These are phyloP conservation scores for Arge pagana DNA, from an alignment of 2,888 invertebrate genomes.

Conservation along the genomic window DNA sequence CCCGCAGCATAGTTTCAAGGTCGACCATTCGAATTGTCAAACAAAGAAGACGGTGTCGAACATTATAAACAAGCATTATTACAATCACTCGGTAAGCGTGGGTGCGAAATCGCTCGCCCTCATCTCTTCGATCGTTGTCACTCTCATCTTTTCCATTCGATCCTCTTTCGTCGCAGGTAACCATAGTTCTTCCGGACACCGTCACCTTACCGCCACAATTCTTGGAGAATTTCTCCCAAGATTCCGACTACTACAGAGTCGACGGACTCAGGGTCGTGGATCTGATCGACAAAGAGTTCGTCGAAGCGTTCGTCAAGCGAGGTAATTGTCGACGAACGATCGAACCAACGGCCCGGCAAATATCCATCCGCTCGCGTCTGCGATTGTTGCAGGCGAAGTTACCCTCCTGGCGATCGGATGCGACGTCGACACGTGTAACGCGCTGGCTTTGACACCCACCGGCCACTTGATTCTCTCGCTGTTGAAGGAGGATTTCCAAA, in stretches of 20 bases:
- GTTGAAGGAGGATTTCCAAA: constrained; percentile 60
- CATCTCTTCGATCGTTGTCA: constrained; percentile 22
- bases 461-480: constrained; percentile 62
- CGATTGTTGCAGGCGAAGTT: constrained; percentile 54
- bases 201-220: constrained; percentile 55
- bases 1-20: constrained; percentile 54
- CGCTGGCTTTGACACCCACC: constrained; percentile 59
- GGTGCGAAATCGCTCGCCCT: constrained; percentile 16
- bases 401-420: constrained; percentile 59
- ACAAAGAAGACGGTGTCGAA: constrained; percentile 40
- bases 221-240: constrained; percentile 53
- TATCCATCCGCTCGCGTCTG: too few relatives aligned
- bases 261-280: constrained; percentile 56
- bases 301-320: constrained; percentile 63
- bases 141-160: not conserved
- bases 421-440: constrained; percentile 62
- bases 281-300: constrained; percentile 60
- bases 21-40: constrained; percentile 46
- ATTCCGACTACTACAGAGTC: constrained; percentile 64
- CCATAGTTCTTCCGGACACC: constrained; percentile 62
- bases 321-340: too few relatives aligned
- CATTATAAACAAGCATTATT: constrained; percentile 57
- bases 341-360: too few relatives aligned
- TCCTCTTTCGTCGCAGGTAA: constrained; percentile 46
- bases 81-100: constrained; percentile 62